Evolutionary conservation across 2,797 vertebrate genomes (phyloP).

Genomic region (Spinibarbus caldwelli): DNA sequence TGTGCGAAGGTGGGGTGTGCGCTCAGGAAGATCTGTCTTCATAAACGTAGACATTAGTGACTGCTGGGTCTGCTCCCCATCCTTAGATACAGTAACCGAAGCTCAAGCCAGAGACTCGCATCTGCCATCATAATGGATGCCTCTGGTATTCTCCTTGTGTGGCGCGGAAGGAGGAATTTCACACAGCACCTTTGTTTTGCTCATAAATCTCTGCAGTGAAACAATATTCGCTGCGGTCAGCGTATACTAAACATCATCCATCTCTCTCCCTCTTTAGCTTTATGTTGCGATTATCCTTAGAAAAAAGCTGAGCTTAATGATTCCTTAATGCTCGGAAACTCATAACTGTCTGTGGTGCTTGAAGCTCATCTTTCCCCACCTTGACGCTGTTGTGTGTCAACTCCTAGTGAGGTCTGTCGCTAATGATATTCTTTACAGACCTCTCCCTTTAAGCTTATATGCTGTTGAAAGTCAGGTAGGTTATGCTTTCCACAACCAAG

Average conservation of each 20-base stretch:
- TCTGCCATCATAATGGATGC: slow-evolving; percentile 37
- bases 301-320: slow-evolving; percentile 12
- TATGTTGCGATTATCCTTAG: slow-evolving; percentile 7
- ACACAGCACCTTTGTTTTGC: slow-evolving; percentile 41
- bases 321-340: not conserved
- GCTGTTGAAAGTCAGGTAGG: slow-evolving; percentile 69
- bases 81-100: slow-evolving; percentile 25
- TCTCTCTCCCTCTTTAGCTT: slow-evolving; percentile 18
- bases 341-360: not conserved
- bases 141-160: slow-evolving; percentile 49
- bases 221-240: slow-evolving; percentile 23
- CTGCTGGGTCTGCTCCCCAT: slow-evolving; percentile 25
- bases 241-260: slow-evolving; percentile 31
- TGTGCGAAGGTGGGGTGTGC: slow-evolving; percentile 52
- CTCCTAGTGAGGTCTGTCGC: slow-evolving; percentile 71
- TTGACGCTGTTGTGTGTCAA: slow-evolving; percentile 68
- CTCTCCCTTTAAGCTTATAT: slow-evolving; percentile 69
- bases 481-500: slow-evolving; percentile 56
- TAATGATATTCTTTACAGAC: slow-evolving; percentile 74
- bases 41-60: slow-evolving; percentile 51
- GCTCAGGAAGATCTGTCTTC: slow-evolving; percentile 58
- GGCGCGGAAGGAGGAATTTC: slow-evolving; percentile 33
- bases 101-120: slow-evolving; percentile 32
- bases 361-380: slow-evolving; percentile 62
- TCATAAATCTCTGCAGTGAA: slow-evolving; percentile 45